Evolutionary conservation across 2,797 vertebrate genomes (phyloP).

Genomic region (Semaprochilodus insignis): DNA sequence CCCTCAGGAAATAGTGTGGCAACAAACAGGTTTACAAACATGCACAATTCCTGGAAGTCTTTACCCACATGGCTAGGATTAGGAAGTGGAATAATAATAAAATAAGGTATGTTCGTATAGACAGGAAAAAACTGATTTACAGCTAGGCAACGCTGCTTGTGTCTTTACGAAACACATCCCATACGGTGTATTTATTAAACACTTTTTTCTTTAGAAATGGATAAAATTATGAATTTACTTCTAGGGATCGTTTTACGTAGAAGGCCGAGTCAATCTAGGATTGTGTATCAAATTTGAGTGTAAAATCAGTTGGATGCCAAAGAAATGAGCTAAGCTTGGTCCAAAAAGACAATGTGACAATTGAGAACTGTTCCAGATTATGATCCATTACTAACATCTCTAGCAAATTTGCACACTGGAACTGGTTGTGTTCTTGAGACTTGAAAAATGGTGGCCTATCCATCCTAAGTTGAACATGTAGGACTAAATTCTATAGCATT

Average conservation of each 20-base stretch:
- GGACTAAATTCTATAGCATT: too few relatives aligned
- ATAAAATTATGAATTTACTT: too few relatives aligned
- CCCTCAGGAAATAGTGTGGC: constrained; percentile 22
- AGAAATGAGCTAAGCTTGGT: background rate
- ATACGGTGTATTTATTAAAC: too few relatives aligned
- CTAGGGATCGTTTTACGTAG: too few relatives aligned
- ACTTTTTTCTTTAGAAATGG: too few relatives aligned
- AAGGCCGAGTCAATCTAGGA: background rate
- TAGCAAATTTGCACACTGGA: too few relatives aligned
- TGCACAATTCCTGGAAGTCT: constrained; percentile 58
- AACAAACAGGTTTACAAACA: constrained; percentile 12
- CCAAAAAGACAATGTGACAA: background rate
- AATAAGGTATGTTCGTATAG: background rate
- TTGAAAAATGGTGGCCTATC: too few relatives aligned
- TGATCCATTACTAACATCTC: too few relatives aligned
- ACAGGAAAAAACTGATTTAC: background rate
- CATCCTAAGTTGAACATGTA: too few relatives aligned
- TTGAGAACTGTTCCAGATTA: background rate
- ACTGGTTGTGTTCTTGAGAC: too few relatives aligned
- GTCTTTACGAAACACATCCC: background rate
- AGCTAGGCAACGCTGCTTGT: background rate
- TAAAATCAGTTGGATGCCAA: background rate
- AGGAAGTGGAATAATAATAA: constrained; percentile 18
- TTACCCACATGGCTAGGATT: background rate
- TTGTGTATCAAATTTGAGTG: background rate